phyloP scores from a whole-genome alignment of 1,140 invertebrate genomes.

The Camponotus vicinus region DNA sequence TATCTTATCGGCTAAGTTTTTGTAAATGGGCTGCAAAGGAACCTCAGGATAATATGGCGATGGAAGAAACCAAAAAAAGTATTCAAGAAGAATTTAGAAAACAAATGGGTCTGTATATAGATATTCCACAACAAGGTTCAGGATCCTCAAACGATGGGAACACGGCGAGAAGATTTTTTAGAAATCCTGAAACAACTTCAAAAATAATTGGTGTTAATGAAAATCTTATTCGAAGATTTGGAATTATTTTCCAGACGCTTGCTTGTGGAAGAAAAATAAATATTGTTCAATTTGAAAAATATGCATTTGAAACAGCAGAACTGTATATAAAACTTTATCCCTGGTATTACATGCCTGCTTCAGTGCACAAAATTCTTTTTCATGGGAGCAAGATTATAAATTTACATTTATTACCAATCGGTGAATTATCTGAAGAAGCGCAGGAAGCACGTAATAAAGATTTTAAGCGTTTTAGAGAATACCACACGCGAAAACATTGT shows the following conservation, averaged over 20 bases:
- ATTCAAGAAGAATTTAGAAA: neutral
- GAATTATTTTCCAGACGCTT: neutral
- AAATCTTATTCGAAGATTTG: neutral
- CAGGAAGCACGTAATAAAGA: neutral
- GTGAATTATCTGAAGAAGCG: neutral
- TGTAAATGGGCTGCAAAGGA: neutral
- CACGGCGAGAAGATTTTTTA: neutral
- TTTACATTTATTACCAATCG: neutral
- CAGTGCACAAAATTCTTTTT: neutral
- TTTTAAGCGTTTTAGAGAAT: too few species aligned
- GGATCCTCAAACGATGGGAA: neutral
- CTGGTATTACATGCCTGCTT: neutral
- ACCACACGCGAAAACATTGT: too few species aligned
- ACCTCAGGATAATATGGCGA: neutral
- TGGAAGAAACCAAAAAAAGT: neutral
- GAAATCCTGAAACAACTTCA: neutral
- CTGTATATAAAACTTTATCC: neutral
- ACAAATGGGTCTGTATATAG: neutral
- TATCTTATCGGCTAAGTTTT: neutral
- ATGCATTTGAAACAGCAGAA: neutral
- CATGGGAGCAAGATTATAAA: neutral
- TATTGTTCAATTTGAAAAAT: neutral
- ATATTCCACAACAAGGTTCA: neutral
- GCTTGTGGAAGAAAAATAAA: neutral
- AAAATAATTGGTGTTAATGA: neutral